Evolutionary conservation across 2,113 vertebrate species (phyloP), one percentile per base, ranked within the genome.

Genomic region (Amia ocellicauda): DNA sequence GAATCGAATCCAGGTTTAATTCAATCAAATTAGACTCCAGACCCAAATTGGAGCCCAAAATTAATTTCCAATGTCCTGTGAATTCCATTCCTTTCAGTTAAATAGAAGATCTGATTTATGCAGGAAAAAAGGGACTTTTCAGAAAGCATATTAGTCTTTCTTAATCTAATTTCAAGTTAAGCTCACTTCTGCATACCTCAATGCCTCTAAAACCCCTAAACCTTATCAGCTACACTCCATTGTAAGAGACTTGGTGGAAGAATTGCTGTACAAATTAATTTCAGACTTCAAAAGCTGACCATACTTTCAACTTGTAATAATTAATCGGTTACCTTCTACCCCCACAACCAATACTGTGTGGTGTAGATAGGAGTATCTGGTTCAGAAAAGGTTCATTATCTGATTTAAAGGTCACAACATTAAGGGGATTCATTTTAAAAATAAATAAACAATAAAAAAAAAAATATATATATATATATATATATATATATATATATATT

Each of bases 1-100:
- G 61, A 58, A 71, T 40, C n/a, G 20, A 43, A 60, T 49, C 51
- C 57, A 60, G 20, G 23, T 50, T 49, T 62, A 27, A 71, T 71
- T 68, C 57, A 27, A 11, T 24, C 43, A 66, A 61, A 58, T 31
- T 55, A 63, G 63, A 69, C 51, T 60, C 26, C 19, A 40, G 28
- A 7, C 29, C 23, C 23, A 65, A 58, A 70, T 60, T 45, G n/a
- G 45, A 73, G 40, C 22, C 54, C 57, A 31, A 58, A 61, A 58
- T 19, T 56, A 40, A 66, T 69, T 63, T 20, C 42, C 26, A 50
- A 23, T 3, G 62, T 59, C 23, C 42, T 55, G 55, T 23, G 29
- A 63, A 66, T 71, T 58, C 23, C 49, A 52, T 20, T 60, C 26
- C 3, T 26, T 55, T 7, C 27, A 43, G 52, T 68, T 68, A 62